Percentiles rank a stretch among this genome's conserved stretches.
Evolutionary conservation across 2,888 invertebrate species (phyloP).

Genomic region (Deroplatys truncata): DNA sequence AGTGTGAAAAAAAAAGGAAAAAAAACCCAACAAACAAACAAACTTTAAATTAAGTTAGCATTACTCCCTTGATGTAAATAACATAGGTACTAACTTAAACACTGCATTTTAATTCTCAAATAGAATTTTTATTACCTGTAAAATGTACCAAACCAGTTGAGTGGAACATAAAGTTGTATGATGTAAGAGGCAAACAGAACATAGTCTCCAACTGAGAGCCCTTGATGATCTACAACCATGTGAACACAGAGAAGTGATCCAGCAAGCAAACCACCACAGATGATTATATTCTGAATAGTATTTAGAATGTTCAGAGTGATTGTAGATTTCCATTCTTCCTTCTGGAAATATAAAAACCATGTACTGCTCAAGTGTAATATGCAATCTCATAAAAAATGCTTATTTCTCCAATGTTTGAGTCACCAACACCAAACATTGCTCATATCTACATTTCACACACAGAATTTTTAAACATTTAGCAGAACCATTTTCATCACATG

Average conservation of each 20-base stretch:
- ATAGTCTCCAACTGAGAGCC: conserved; percentile 89
- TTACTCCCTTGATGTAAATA: too few relatives aligned
- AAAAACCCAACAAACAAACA: too few relatives aligned
- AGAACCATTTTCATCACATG: not conserved
- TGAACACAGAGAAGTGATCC: conserved; percentile 88
- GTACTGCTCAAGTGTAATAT: not conserved
- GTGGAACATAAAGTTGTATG: conserved; percentile 88
- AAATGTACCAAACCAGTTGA: conserved; percentile 98
- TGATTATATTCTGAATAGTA: conserved; percentile 84
- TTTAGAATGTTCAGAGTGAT: conserved; percentile 87
- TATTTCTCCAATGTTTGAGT: not conserved
- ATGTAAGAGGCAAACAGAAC: conserved; percentile 94
- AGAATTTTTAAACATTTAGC: not conserved
- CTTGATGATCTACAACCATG: conserved; percentile 66
- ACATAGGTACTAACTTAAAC: not conserved
- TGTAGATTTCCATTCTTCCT: conserved; percentile 84
- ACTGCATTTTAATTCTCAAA: not conserved
- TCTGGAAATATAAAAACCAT: conserved; percentile 50
- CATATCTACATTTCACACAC: not conserved
- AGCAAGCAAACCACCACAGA: conserved; percentile 77
- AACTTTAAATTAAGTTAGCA: too few relatives aligned
- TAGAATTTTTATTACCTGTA: conserved; percentile 64
- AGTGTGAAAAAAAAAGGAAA: too few relatives aligned
- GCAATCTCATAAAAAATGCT: not conserved
- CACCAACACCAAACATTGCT: not conserved